Evolutionary conservation across 2,888 invertebrate species (phyloP), one percentile per base, ranked within the genome.

Genomic region (Tenthredo amoena): DNA sequence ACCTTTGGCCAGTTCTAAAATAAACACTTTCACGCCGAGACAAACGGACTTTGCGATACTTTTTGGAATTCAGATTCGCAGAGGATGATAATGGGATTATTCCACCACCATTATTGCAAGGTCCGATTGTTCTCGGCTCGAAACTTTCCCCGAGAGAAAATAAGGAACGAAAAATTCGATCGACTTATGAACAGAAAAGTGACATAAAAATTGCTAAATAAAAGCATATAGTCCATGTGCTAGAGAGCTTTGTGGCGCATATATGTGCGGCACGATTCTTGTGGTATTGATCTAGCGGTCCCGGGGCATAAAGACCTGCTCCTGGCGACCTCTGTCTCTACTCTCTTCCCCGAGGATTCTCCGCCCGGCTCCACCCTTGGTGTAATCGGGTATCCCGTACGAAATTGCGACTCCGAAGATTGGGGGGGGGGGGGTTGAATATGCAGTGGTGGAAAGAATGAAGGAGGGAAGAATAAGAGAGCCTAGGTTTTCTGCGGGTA

Each of bases 271-370:
- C 43, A 47, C 55, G 79, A 62, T 81, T 55, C 81, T 81, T 81
- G 62, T 62, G 81, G 81, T 81, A 81, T 81, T 81, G 81, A 81
- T 81, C 62, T 62, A 62, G 37, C 62, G 81, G 81, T 58, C 58
- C 77, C 81, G 81, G 81, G 81, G 37, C 81, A 81, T 81, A 9
- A 81, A 81, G 81, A 81, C 21, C 31, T 58, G 40, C 58, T 62
- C 37, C 58, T 58, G 58, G 81, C 81, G 81, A 81, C 81, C 81
- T 81, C 81, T 81, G 62, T 58, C 81, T 58, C 58, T 58, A 34
- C 81, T 62, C 58, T 55, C 58, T 12, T 21, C 77, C 40, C 74
- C 72, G 72, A 74, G 72, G 43, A 74, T 58, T 62, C 21, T 62
- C 50, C 26, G 15, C 58, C 62, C 81, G 21, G 34, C 37, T 40